Percentiles rank a stretch among this genome's conserved stretches.
Evolutionary conservation across 1,140 invertebrate species (phyloP).

Genomic region (Bilobella aurantiaca): DNA sequence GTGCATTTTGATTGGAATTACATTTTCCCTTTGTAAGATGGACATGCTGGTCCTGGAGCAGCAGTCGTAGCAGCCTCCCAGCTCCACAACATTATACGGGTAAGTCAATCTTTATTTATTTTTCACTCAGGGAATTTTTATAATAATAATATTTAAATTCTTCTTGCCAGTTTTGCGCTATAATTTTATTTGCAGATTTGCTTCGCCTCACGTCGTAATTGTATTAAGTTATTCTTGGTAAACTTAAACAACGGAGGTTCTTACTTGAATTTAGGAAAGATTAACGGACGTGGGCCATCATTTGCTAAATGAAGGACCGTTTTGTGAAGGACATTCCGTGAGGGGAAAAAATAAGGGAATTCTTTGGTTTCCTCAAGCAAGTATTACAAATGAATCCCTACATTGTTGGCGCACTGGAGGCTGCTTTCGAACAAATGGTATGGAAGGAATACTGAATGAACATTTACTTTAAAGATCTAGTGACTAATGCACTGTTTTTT

Average conservation of each 20-base stretch:
- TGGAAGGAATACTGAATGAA: neutral
- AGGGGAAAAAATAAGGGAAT: conserved; percentile 25
- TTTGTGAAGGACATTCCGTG: conserved; percentile 21
- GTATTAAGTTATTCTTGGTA: too few species aligned
- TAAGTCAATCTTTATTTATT: conserved; percentile 38
- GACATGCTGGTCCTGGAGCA: conserved; percentile 45
- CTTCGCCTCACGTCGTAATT: too few species aligned
- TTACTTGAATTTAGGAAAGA: conserved; percentile 46
- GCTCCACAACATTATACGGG: conserved; percentile 68
- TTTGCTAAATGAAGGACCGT: conserved; percentile 38
- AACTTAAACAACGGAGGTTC: too few species aligned
- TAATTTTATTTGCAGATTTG: too few species aligned
- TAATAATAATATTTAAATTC: too few species aligned
- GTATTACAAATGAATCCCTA: conserved; percentile 48
- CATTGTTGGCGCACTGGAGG: conserved; percentile 60
- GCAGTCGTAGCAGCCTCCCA: conserved; percentile 66
- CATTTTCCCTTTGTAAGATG: conserved; percentile 36
- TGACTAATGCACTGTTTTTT: conserved; percentile 12
- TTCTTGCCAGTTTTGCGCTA: too few species aligned
- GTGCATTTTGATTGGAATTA: neutral
- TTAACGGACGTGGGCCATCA: conserved; percentile 44
- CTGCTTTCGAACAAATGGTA: conserved; percentile 61
- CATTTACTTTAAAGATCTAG: neutral
- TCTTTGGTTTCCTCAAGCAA: conserved; percentile 39
- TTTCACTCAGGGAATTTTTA: neutral